Conservation (phyloP, 2,113 vertebrate genomes). For the Tragelaphus strepsiceros region DNA sequence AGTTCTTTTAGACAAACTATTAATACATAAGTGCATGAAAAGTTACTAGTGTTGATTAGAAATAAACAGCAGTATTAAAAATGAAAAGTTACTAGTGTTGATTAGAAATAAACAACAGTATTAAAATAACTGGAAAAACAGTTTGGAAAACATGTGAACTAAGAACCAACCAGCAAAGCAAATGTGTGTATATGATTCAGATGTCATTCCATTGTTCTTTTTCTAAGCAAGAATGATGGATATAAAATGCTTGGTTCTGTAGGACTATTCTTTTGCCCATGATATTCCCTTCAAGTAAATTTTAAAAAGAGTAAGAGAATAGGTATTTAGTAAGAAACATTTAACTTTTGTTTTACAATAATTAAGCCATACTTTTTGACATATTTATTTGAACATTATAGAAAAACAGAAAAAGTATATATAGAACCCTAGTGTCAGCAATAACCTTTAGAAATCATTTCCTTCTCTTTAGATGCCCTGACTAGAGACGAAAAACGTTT, state of each 20-base stretch:
- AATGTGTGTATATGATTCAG: not conserved
- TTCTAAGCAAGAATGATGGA: not conserved
- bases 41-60: not conserved
- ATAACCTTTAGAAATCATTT: not conserved
- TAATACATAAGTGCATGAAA: not conserved
- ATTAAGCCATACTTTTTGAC: not conserved
- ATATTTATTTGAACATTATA: not conserved
- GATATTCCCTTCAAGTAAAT: not conserved
- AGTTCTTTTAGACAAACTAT: not conserved
- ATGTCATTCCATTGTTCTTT: not conserved
- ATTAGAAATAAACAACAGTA: not conserved
- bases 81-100: not conserved
- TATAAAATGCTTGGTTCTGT: not conserved
- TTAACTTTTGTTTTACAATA: not conserved
- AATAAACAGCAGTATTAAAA: not conserved
- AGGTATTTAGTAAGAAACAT: not conserved
- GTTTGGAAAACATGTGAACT: not conserved
- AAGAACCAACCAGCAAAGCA: not conserved
- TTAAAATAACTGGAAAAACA: not conserved
- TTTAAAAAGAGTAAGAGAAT: not conserved
- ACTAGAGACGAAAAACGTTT: not conserved
- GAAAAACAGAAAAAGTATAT: not conserved
- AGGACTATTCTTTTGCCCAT: not conserved
- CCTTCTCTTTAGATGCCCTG: not conserved
- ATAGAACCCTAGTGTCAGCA: not conserved